Evolutionary conservation across 2,888 invertebrate genomes (phyloP).

Genomic region (Melinaea marsaeus): DNA sequence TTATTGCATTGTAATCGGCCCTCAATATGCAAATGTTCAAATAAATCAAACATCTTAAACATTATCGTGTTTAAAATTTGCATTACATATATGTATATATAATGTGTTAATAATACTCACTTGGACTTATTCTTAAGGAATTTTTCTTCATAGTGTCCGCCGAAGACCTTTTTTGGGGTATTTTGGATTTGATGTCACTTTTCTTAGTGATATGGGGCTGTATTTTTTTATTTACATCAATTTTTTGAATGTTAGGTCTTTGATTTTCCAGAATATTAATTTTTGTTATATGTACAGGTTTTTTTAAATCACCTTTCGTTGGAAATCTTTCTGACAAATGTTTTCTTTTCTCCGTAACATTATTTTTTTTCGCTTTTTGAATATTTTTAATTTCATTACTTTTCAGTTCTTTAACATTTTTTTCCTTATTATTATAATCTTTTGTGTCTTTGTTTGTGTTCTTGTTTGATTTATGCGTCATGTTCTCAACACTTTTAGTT

Average conservation of each 20-base stretch:
- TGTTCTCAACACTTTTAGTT: too few relatives aligned
- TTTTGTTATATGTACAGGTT: too few relatives aligned
- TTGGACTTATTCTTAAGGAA: conserved; percentile 45
- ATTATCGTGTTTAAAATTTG: too few relatives aligned
- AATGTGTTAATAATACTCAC: conserved; percentile 42
- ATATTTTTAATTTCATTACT: background rate
- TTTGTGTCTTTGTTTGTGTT: too few relatives aligned
- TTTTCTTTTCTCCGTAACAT: background rate
- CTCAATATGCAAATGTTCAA: too few relatives aligned
- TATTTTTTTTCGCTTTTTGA: background rate
- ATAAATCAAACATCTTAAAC: too few relatives aligned
- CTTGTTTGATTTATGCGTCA: too few relatives aligned
- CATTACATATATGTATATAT: too few relatives aligned
- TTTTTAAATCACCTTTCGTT: too few relatives aligned
- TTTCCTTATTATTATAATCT: background rate
- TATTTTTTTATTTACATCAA: background rate
- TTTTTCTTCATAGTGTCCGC: background rate
- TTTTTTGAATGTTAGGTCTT: background rate
- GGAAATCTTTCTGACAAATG: conserved; percentile 1
- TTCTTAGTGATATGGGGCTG: background rate
- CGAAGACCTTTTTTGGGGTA: conserved; percentile 8
- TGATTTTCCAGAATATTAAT: too few relatives aligned
- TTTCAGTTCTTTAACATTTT: background rate
- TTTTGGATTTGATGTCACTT: conserved; percentile 3
- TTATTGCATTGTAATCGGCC: too few relatives aligned